Percentiles rank a stretch among this genome's conserved stretches.
Conservation (phyloP, 2,888 invertebrate genomes). For the Agrochola litura region DNA sequence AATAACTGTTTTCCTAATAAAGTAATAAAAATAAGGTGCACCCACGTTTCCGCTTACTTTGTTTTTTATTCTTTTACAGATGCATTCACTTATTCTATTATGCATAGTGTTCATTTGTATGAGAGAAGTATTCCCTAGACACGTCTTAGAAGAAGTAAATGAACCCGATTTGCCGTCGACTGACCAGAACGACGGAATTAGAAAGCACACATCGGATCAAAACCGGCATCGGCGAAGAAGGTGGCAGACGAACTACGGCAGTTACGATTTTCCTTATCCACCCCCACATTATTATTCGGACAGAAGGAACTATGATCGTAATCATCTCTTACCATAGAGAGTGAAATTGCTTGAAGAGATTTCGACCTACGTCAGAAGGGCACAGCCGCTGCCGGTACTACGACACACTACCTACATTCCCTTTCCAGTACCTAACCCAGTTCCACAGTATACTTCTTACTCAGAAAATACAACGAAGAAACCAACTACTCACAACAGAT, state of each 20-base stretch:
- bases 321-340: conserved; percentile 75
- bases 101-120: conserved; percentile 73
- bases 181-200: conserved; percentile 57
- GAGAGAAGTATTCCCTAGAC: conserved; percentile 72
- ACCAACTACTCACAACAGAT: conserved; percentile 70
- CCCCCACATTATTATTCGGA: conserved; percentile 74
- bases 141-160: conserved; percentile 69
- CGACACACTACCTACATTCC: conserved; percentile 83
- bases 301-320: conserved; percentile 74
- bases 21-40: no score
- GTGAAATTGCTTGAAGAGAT: conserved; percentile 80
- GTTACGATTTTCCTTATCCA: conserved; percentile 74
- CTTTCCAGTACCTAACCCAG: conserved; percentile 77
- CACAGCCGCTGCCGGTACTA: conserved; percentile 70
- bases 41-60: conserved; percentile 50
- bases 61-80: conserved; percentile 73
- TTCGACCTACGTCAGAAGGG: conserved; percentile 72
- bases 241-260: conserved; percentile 77
- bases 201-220: conserved; percentile 66
- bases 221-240: conserved; percentile 76
- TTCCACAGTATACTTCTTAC: conserved; percentile 71
- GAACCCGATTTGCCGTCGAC: conserved; percentile 64
- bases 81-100: conserved; percentile 75
- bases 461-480: conserved; percentile 52
- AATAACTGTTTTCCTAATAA: no score